Evolutionary conservation across 2,113 vertebrate species (phyloP).

Genomic region (Dermatemys mawii): DNA sequence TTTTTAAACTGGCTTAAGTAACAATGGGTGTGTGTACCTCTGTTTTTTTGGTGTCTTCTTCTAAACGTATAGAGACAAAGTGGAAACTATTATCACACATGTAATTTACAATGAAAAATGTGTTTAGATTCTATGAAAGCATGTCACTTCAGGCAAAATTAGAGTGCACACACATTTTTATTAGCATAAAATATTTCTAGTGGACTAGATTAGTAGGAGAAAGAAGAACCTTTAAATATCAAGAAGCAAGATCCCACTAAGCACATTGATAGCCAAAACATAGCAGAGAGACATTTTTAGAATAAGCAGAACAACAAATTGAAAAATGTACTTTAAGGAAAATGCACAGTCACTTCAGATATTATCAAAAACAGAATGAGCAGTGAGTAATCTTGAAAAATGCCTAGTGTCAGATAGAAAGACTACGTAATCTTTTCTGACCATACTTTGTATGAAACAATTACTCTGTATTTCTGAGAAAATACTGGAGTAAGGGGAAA

Average conservation of each 20-base stretch:
- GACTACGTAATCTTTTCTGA: slow-evolving; percentile 12
- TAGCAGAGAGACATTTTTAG: not conserved
- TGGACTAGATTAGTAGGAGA: not conserved
- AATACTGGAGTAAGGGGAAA: not conserved
- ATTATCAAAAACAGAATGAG: slow-evolving; percentile 29
- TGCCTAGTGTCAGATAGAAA: slow-evolving; percentile 18
- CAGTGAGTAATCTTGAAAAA: slow-evolving; percentile 41
- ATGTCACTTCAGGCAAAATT: not conserved
- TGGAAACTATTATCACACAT: slow-evolving; percentile 14
- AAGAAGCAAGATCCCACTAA: not conserved
- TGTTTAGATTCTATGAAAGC: slow-evolving; percentile 14
- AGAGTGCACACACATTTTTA: not conserved
- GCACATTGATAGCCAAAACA: slow-evolving; percentile 5
- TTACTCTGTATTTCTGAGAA: not conserved
- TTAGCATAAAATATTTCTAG: slow-evolving; percentile 1
- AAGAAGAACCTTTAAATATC: not conserved
- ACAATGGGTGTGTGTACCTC: not conserved
- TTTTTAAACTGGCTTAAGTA: not conserved
- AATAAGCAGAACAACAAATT: not conserved
- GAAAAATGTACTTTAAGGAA: slow-evolving; percentile 28
- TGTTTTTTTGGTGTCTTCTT: not conserved
- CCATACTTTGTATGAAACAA: slow-evolving; percentile 13
- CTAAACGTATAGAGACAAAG: not conserved
- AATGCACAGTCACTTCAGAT: slow-evolving; percentile 44
- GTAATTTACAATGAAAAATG: slow-evolving; percentile 40